These are phyloP conservation scores for Coturnix japonica DNA, from an alignment of 2,113 vertebrate species.

Conservation along the genomic window DNA sequence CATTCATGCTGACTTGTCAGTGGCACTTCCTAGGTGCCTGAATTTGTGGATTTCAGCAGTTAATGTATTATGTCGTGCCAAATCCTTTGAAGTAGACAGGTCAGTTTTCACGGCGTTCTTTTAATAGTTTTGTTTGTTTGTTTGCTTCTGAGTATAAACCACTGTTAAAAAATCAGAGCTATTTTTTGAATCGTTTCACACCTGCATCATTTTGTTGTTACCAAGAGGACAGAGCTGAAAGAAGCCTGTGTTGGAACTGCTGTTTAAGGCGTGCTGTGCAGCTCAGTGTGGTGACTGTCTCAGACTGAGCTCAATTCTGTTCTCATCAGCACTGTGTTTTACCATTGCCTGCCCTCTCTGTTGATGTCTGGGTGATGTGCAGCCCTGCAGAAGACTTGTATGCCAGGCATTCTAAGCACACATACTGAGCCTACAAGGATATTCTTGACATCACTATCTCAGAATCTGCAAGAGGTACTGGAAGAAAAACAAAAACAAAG, in stretches of 20 bases:
- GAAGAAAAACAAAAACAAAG: not conserved
- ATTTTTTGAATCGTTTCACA: not conserved
- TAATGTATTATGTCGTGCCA: not conserved
- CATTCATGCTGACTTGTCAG: not conserved
- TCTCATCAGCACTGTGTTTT: not conserved
- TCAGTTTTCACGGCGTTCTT: not conserved
- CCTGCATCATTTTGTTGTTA: not conserved
- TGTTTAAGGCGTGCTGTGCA: not conserved
- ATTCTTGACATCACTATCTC: not conserved
- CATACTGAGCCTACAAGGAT: not conserved
- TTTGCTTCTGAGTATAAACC: not conserved
- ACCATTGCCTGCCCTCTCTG: not conserved
- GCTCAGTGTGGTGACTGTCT: not conserved
- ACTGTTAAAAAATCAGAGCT: not conserved
- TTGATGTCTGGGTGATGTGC: not conserved
- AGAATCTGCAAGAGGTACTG: not conserved
- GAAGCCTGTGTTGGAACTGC: not conserved
- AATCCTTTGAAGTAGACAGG: not conserved
- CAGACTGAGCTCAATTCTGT: constrained; percentile 20
- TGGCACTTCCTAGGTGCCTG: not conserved
- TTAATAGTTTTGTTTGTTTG: not conserved
- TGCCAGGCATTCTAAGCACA: not conserved
- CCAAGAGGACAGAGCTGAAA: constrained; percentile 6
- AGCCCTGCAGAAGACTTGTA: not conserved
- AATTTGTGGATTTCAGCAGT: not conserved